Base-by-base conservation (phyloP, 2,888 invertebrate genomes). In the Pristionchus fissidentatus region DNA sequence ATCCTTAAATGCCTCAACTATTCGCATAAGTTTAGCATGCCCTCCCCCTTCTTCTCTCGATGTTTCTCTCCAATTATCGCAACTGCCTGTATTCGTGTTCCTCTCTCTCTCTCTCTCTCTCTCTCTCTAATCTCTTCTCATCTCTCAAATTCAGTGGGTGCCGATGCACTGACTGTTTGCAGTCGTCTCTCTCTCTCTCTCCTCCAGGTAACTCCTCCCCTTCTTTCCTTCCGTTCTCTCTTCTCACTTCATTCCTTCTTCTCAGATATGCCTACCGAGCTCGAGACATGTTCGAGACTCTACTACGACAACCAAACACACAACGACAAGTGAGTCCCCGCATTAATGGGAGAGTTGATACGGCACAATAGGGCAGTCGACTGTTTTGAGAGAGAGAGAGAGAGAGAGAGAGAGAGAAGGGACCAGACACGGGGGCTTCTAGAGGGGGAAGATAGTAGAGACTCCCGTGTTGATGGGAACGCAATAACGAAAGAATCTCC, bases 1-100 rank as follows among this genome's bases (percentile, higher is more conserved):
- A 57, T 79, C 79, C 79, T 57, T 79, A 79, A 79, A 43, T 79
- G 79, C 79, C 79, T 79, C 79, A 79, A 79, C 79, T 79, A 79
- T 43, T 79, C 79, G 46, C 75, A 77, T 77, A 77, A 77, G 46
- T 79, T 79, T 52, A 38, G 38, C 57, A 38, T 55, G 55, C n/a
- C n/a, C 43, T 38, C 55, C 38, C 35, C 52, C 55, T n/a, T 22
- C 77, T 10, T 38, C 41, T 29, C 41, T 57, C 57, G 49, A 77
- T 77, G 75, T 77, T 77, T 77, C 75, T 77, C 49, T 22, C 75
- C 75, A 49, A 77, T 77, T 77, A 77, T 77, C 75, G 32, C 49
- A 46, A 77, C 75, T 77, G 26, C 26, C 22, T 32, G 41, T 70
- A 32, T 77, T 77, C 75, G 41, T 43, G 41, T 41, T 43, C 32